Evolutionary conservation across 2,113 vertebrate species (phyloP).

Genomic region (Menura novaehollandiae): DNA sequence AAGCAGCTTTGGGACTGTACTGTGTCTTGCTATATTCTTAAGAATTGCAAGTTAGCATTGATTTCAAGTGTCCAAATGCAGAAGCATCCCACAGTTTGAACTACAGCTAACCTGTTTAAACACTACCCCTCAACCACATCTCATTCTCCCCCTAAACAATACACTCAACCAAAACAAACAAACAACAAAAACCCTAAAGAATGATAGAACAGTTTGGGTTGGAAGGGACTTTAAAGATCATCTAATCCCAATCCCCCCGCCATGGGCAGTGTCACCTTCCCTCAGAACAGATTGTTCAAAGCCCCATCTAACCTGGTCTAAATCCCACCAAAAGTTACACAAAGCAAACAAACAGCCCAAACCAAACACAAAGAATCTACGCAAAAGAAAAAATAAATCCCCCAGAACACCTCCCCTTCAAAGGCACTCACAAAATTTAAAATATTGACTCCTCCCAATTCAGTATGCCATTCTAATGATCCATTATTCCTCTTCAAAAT

Average conservation of each 20-base stretch:
- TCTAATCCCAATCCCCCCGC: background rate
- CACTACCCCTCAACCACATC: fast-evolving
- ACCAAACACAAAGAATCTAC: background rate
- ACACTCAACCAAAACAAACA: background rate
- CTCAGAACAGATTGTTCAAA: background rate
- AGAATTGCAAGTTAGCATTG: background rate
- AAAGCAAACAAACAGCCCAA: background rate
- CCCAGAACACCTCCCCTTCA: fast-evolving
- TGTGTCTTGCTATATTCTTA: background rate
- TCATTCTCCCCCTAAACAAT: background rate
- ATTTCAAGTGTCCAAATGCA: background rate
- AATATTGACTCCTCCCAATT: background rate
- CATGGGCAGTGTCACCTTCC: background rate
- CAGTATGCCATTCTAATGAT: background rate
- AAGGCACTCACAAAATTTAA: background rate
- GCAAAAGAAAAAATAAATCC: background rate
- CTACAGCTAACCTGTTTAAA: background rate
- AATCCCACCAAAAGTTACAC: background rate
- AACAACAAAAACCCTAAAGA: background rate
- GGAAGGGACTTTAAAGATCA: background rate
- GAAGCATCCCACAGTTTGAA: background rate
- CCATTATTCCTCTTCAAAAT: background rate
- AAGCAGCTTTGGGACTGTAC: background rate
- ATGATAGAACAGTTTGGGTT: background rate
- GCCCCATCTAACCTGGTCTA: background rate